Evolutionary conservation across 2,797 vertebrate genomes (phyloP), one percentile per base, ranked within the genome.

Genomic region (Neosilurus mollespiculum): DNA sequence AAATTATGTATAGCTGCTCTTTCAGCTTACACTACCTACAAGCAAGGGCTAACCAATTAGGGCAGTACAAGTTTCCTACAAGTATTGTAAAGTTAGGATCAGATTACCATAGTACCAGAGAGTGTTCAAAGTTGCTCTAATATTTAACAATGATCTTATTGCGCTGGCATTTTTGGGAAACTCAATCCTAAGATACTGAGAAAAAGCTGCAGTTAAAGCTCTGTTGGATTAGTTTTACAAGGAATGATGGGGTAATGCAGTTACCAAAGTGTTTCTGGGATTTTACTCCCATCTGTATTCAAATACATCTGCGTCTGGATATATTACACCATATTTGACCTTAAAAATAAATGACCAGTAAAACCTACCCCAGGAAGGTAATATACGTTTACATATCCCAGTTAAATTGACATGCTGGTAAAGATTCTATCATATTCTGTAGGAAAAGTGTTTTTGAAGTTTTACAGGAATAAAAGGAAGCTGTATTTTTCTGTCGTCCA

Each of bases 1-100:
- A 70, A 65, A 64, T 64, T 78, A 78, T 81, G 22, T 51, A 51
- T 16, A 61, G 26, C 64, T 84, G 78, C 18, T 75, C n/a, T 72
- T 84, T 84, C 78, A 81, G 24, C 37, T 58, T 24, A 12, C 69
- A 61, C 12, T 62, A 49, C 49, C 61, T 61, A 61, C 54, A 75
- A 59, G 22, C 49, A 67, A 49, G 11, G 4, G 49, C 16, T 58
- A 30, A 67, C 34, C 51, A 75, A 84, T 24, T 61, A 51, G 64
- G 61, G 10, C 2, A n/a, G 9, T 56, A 2, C 22, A 62, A n/a
- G 22, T 49, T 18, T 43, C 22, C 34, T 62, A n/a, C 53, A 30
- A 75, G 53, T 20, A 34, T 58, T 22, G 11, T 34, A 75, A 56
- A 56, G 15, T 56, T 54, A 26, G 70, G n/a, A 54, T 53, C 14